phyloP scores from a whole-genome alignment of 2,797 vertebrate species.

The Chlorospingus flavigularis region DNA sequence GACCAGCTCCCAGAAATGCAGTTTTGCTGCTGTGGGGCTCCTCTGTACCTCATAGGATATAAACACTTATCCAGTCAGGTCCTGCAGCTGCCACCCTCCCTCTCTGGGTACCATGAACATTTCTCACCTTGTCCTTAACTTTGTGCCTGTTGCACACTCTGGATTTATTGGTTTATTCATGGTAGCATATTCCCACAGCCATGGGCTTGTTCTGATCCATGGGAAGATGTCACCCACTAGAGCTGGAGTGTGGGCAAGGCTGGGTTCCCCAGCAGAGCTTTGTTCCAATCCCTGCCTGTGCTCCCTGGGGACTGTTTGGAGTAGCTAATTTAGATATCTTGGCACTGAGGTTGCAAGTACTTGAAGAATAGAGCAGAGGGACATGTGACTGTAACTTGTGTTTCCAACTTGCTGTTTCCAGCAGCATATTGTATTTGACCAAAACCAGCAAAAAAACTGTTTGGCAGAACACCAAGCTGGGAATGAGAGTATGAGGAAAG shows the following conservation, averaged over 20 bases:
- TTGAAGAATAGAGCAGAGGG: conserved; percentile 55
- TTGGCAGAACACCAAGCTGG: conserved; percentile 76
- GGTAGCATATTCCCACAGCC: background rate
- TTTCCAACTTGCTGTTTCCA: conserved; percentile 74
- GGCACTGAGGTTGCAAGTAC: conserved; percentile 35
- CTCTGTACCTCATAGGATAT: fast-evolving
- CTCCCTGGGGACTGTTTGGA: conserved; percentile 14
- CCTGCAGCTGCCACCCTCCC: background rate
- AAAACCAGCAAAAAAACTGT: conserved; percentile 56
- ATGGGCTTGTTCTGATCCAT: background rate
- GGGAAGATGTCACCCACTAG: background rate
- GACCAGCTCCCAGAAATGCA: background rate
- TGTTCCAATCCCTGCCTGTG: background rate
- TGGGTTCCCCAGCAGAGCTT: background rate
- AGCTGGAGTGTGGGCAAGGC: background rate
- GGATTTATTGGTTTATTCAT: background rate
- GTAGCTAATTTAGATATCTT: conserved; percentile 13
- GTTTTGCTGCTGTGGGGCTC: background rate
- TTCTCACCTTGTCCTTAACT: background rate
- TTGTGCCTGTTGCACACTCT: background rate
- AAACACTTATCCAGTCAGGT: fast-evolving
- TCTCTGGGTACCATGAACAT: background rate
- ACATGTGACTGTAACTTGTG: conserved; percentile 75
- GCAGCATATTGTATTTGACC: conserved; percentile 73
- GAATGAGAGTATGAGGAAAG: conserved; percentile 64